Evolutionary conservation across 2,113 vertebrate genomes (phyloP), one percentile per base, ranked within the genome.

Genomic region (Antigone vipio): DNA sequence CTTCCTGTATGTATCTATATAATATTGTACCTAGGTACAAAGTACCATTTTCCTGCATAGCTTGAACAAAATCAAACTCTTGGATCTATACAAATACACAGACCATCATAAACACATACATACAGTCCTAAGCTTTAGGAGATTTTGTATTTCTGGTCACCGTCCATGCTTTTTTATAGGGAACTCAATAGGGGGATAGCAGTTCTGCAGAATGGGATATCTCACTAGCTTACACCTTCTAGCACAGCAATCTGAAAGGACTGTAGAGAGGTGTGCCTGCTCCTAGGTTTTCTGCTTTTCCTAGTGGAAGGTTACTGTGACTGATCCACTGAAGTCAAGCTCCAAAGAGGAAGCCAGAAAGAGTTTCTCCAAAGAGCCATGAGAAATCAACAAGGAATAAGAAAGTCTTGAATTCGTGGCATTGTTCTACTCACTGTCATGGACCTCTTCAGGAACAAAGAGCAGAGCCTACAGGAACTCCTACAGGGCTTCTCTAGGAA

Each of bases 131-230:
- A 62, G 5, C 22, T 66, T 66, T 20, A 56, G 24, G 30, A 56
- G 10, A 29, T 40, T 76, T 86, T 71, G 3, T 47, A 24, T 32
- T 44, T 89, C 27, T 64, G 5, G 19, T 68, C 32, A 53, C 2
- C 0, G 2, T 59, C 34, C 21, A 30, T 34, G 22, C 27, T 82
- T 71, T 52, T 8, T 62, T 73, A 44, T 19, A 15, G 47, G 19
- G 11, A 87, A 22, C 7, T 52, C 24, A 49, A 8, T 11, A 34
- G 7, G 2, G 17, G 1, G 0, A 5, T 35, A 49, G 19, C 11
- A 89, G 8, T 64, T 73, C 53, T 53, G 30, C 23, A 63, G 38
- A 30, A 38, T 34, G 3, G 6, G 10, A 7, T 59, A 11, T 81
- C 29, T 53, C 38, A 40, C 4, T 19, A 20, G 40, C 49, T 45